These are phyloP conservation scores for Lasius platythorax DNA, from an alignment of 2,888 invertebrate species.

Conservation along the genomic window DNA sequence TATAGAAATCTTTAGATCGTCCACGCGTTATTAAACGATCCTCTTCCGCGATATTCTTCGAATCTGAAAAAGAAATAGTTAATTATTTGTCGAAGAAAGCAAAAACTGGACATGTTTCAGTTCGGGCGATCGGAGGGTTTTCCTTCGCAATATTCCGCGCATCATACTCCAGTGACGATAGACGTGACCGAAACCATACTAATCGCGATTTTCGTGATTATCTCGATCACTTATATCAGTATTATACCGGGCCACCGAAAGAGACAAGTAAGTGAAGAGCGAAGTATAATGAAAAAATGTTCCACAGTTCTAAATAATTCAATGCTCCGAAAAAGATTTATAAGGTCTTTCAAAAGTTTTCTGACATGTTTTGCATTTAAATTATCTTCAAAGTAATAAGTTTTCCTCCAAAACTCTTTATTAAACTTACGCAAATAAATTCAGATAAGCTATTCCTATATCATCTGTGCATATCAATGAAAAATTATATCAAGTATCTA, in stretches of 20 bases:
- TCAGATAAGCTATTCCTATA: neutral
- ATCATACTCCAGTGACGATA: conserved; percentile 84
- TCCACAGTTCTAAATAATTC: conserved; percentile 53
- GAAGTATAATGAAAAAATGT: neutral
- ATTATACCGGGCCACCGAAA: conserved; percentile 82
- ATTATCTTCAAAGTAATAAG: too few species aligned
- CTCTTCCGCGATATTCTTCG: too few species aligned
- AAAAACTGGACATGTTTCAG: conserved; percentile 50
- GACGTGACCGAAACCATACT: conserved; percentile 86
- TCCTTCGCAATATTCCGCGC: conserved; percentile 84
- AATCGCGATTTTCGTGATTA: conserved; percentile 84
- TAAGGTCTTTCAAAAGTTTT: neutral
- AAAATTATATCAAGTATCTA: neutral
- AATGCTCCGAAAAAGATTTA: neutral
- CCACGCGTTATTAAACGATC: neutral
- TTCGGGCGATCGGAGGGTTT: conserved; percentile 83
- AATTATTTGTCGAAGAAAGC: neutral
- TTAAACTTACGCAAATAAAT: neutral
- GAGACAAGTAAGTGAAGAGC: conserved; percentile 68
- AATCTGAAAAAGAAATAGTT: neutral
- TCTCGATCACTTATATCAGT: conserved; percentile 83
- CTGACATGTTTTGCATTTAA: neutral
- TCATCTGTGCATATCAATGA: neutral
- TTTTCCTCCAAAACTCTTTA: neutral
- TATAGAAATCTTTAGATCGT: neutral